A percentile compares a stretch with the other conserved stretches of the same genome.
phyloP scores from a whole-genome alignment of 2,113 vertebrate genomes.

The Pseudois nayaur region DNA sequence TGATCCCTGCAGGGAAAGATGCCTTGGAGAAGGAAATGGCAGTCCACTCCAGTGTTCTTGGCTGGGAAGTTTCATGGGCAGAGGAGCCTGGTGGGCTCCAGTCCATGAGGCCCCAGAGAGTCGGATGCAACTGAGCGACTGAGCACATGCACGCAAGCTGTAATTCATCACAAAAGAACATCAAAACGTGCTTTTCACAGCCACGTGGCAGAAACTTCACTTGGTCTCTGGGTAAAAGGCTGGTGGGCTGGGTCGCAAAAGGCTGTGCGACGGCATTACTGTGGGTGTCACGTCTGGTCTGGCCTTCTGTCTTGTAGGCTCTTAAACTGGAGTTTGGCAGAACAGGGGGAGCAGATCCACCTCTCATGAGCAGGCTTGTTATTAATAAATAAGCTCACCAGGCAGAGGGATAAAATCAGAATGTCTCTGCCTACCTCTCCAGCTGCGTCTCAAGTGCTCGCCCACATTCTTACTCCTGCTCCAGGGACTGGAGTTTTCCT shows the following conservation, averaged over 20 bases:
- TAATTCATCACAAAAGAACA: slow-evolving; percentile 7
- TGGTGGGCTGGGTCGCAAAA: background rate
- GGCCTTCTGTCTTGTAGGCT: background rate
- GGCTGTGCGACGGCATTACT: background rate
- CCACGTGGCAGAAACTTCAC: background rate
- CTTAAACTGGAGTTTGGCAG: slow-evolving; percentile 28
- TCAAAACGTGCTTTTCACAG: background rate
- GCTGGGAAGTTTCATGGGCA: background rate
- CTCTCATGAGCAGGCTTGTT: background rate
- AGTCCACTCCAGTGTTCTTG: background rate
- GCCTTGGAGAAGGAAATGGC: background rate
- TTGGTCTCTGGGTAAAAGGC: background rate
- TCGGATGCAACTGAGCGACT: rapidly evolving
- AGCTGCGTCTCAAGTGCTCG: background rate
- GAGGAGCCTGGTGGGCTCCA: background rate
- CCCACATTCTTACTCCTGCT: background rate
- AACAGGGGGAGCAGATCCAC: background rate
- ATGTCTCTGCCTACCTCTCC: background rate
- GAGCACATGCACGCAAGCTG: background rate
- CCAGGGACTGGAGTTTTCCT: background rate
- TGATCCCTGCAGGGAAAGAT: background rate
- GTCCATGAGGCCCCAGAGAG: background rate
- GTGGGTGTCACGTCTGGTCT: background rate
- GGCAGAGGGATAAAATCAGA: background rate
- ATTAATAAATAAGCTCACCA: background rate